These are phyloP conservation scores for Clunio marinus DNA, from an alignment of 2,888 invertebrate species.

Conservation along the genomic window DNA sequence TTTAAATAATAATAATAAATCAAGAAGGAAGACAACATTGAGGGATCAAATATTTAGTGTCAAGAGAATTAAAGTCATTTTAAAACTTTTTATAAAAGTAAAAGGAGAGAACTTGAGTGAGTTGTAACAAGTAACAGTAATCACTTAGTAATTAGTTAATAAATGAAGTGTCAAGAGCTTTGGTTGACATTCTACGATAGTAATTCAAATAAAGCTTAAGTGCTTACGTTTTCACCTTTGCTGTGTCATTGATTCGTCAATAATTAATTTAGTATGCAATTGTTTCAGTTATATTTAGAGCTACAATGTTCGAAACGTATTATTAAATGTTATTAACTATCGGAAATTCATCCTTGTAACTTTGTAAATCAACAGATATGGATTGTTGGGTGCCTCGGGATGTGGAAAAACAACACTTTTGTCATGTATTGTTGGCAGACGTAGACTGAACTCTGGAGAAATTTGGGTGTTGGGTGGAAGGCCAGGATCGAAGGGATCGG, in stretches of 20 bases:
- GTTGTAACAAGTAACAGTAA: too few species aligned
- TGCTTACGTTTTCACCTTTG: not conserved
- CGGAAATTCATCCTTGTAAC: conserved; percentile 43
- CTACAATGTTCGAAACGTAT: not conserved
- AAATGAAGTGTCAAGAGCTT: too few species aligned
- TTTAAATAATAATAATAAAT: too few species aligned
- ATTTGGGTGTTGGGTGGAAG: conserved; percentile 79
- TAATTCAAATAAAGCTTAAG: not conserved
- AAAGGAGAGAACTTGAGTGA: too few species aligned
- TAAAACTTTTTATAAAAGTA: too few species aligned
- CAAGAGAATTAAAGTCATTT: too few species aligned
- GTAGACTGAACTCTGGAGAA: conserved; percentile 73
- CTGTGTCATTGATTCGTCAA: not conserved
- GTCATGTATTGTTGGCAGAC: conserved; percentile 78
- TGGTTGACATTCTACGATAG: too few species aligned
- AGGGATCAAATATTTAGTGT: too few species aligned
- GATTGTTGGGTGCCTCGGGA: conserved; percentile 82
- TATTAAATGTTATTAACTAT: not conserved
- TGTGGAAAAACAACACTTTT: conserved; percentile 87
- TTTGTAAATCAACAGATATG: too few species aligned
- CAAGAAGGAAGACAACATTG: too few species aligned
- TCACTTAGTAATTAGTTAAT: too few species aligned
- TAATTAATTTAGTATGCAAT: not conserved
- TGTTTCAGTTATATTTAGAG: not conserved
- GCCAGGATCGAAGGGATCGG: conserved; percentile 77